These are phyloP conservation scores for Oscheius myriophilus DNA, from an alignment of 2,888 invertebrate genomes.

Conservation along the genomic window DNA sequence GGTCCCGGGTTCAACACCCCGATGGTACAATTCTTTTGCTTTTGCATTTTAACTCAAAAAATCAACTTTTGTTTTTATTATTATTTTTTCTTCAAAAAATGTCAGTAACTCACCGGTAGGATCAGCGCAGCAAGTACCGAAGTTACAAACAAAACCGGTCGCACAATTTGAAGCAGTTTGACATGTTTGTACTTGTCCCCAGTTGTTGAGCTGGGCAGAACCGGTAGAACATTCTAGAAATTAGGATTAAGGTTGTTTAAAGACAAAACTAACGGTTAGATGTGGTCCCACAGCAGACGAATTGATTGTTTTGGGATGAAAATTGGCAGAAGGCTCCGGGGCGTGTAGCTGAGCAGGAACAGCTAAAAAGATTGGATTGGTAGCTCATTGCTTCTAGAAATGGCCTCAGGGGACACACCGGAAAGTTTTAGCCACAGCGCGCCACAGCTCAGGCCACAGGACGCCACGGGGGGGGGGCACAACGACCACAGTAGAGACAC, in stretches of 20 bases:
- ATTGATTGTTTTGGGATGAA: conserved; percentile 18
- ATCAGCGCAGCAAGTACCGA: conserved; percentile 18
- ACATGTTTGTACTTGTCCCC: conserved; percentile 4
- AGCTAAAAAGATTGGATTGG: no score
- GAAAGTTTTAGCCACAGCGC: no score
- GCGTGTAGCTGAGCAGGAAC: conserved; percentile 10
- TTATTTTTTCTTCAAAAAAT: no score
- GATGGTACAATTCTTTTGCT: no score
- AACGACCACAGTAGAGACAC: no score
- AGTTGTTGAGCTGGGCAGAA: conserved; percentile 9
- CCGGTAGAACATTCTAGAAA: conserved; percentile 22
- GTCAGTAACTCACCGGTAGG: neutral
- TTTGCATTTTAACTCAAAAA: no score
- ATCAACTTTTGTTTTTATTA: no score
- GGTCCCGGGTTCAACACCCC: no score
- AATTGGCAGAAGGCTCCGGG: conserved; percentile 28
- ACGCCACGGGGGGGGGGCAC: no score
- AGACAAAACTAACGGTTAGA: conserved; percentile 1
- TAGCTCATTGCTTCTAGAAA: no score
- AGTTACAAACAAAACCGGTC: conserved; percentile 2
- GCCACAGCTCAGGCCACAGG: no score
- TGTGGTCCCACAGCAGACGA: conserved; percentile 18
- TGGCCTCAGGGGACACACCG: no score
- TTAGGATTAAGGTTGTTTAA: neutral
- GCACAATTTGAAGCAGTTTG: conserved; percentile 4